A percentile compares a stretch with the other conserved stretches of the same genome.
Evolutionary conservation across 2,888 invertebrate genomes (phyloP).

Genomic region (Tetanocera ferruginea): DNA sequence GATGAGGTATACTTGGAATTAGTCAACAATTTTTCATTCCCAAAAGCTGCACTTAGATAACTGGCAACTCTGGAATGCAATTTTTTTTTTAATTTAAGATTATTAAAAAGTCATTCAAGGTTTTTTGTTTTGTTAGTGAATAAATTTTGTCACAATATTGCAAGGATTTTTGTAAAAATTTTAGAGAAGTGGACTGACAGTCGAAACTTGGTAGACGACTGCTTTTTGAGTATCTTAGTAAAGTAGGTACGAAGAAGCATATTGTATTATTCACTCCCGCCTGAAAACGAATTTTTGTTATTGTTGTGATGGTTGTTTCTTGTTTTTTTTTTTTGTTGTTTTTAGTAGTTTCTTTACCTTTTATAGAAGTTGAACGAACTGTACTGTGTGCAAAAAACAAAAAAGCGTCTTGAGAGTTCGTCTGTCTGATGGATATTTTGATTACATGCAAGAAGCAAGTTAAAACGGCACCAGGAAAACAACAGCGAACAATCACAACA

Average conservation of each 20-base stretch:
- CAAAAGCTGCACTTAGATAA: no score
- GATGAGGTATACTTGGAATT: no score
- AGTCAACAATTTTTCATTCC: no score
- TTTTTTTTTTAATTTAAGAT: background rate
- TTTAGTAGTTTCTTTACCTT: conserved; percentile 27
- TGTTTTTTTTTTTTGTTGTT: no score
- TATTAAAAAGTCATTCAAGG: background rate
- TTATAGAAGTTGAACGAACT: conserved; percentile 31
- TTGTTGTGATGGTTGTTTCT: background rate
- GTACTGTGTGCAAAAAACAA: background rate
- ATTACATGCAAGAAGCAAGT: conserved; percentile 10
- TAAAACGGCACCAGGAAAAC: conserved; percentile 21
- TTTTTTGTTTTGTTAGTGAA: background rate
- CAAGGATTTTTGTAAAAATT: no score
- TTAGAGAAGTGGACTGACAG: no score
- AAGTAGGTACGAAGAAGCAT: background rate
- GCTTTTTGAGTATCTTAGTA: background rate
- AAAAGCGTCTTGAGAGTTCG: conserved; percentile 6
- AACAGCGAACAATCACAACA: background rate
- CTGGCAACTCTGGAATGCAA: background rate
- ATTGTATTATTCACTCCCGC: background rate
- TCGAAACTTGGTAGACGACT: no score
- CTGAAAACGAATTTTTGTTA: background rate
- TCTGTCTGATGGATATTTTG: conserved; percentile 28
- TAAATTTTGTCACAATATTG: no score